Percentiles rank a stretch among this genome's conserved stretches.
These are phyloP conservation scores for Hypomesus transpacificus DNA, from an alignment of 2,113 vertebrate species.

Conservation along the genomic window DNA sequence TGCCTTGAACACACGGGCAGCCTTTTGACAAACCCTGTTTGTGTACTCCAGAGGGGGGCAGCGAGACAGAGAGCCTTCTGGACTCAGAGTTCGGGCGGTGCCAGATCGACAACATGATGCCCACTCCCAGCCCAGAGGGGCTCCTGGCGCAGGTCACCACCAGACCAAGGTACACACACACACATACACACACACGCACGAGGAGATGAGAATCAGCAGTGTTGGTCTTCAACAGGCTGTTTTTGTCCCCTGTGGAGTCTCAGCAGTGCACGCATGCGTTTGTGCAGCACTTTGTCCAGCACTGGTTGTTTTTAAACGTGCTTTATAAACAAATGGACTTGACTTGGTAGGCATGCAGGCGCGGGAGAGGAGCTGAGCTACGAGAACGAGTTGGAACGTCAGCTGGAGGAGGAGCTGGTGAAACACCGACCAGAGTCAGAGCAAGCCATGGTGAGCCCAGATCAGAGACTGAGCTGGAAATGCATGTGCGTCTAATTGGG, in stretches of 20 bases:
- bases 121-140: slow-evolving; percentile 81
- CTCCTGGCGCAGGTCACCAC: slow-evolving; percentile 82
- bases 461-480: not conserved
- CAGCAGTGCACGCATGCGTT: too few species aligned
- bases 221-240: too few species aligned
- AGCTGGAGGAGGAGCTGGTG: slow-evolving; percentile 87
- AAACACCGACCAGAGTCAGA: slow-evolving; percentile 85
- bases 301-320: slow-evolving; percentile 6
- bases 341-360: slow-evolving; percentile 66
- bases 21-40: not conserved
- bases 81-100: slow-evolving; percentile 86
- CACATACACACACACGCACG: too few species aligned
- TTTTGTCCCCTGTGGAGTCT: too few species aligned
- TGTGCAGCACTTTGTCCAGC: slow-evolving; percentile 57
- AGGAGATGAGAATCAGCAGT: too few species aligned
- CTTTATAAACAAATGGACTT: not conserved
- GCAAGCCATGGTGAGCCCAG: slow-evolving; percentile 80
- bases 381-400: slow-evolving; percentile 85
- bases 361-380: slow-evolving; percentile 82
- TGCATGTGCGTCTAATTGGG: not conserved
- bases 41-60: slow-evolving; percentile 78
- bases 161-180: slow-evolving; percentile 70
- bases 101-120: slow-evolving; percentile 81
- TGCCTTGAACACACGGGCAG: not conserved
- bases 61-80: slow-evolving; percentile 85